These are phyloP conservation scores for Tanypteryx hageni DNA, from an alignment of 2,888 invertebrate genomes.

Conservation along the genomic window DNA sequence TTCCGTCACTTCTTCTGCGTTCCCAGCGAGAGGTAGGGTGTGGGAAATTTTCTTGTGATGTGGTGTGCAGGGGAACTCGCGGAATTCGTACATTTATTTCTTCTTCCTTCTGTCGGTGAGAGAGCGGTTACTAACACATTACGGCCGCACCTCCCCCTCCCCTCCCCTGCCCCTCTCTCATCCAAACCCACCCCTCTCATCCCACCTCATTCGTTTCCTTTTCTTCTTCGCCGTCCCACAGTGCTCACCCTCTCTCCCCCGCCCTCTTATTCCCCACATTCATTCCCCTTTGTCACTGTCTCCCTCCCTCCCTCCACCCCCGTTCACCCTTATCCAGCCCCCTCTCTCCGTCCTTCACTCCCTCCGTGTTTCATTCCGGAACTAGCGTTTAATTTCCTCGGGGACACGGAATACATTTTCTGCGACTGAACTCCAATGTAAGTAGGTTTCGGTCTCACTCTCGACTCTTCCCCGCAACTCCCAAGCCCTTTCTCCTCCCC, in stretches of 20 bases:
- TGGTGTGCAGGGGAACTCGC: neutral
- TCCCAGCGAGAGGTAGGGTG: neutral
- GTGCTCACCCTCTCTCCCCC: neutral
- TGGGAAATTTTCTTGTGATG: constrained; percentile 2
- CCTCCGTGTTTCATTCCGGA: constrained; percentile 54
- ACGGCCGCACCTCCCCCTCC: neutral
- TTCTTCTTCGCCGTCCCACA: neutral
- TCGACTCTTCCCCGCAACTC: neutral
- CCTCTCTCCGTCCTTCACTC: neutral
- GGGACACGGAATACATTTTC: constrained; percentile 64
- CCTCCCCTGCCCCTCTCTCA: neutral
- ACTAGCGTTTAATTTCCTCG: constrained; percentile 61
- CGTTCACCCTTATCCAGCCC: neutral
- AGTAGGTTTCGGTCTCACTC: constrained; percentile 36
- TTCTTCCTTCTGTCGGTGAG: constrained; percentile 10
- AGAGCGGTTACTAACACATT: constrained; percentile 12
- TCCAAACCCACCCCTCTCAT: neutral
- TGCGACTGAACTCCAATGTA: constrained; percentile 55
- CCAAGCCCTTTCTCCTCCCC: neutral
- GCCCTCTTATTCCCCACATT: constrained; percentile 1
- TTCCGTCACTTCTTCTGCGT: neutral
- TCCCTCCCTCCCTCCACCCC: neutral
- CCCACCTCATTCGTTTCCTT: neutral
- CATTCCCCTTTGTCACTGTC: neutral
- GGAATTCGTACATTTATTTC: constrained; percentile 24